phyloP scores from a whole-genome alignment of 1,140 invertebrate genomes.

The Himalopsyche phryganea region DNA sequence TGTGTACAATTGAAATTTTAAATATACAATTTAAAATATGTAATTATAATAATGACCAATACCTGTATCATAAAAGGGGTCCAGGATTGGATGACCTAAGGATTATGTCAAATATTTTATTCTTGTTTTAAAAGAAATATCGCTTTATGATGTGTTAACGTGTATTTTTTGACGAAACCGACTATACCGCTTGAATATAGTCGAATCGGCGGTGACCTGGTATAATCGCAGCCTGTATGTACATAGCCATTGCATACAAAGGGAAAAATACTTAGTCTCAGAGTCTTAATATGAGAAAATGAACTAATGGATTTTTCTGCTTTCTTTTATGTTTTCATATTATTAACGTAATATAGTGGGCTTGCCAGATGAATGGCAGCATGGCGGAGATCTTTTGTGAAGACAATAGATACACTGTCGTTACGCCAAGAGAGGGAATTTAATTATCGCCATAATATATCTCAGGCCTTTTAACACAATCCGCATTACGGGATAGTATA shows the following conservation, averaged over 20 bases:
- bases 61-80: too few relatives aligned
- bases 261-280: slow-evolving; percentile 31
- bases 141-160: too few relatives aligned
- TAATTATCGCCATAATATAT: slow-evolving; percentile 19
- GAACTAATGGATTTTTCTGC: slow-evolving; percentile 36
- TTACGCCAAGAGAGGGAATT: slow-evolving; percentile 11
- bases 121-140: too few relatives aligned
- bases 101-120: too few relatives aligned
- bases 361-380: slow-evolving; percentile 9
- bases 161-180: slow-evolving; percentile 1
- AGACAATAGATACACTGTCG: slow-evolving; percentile 8
- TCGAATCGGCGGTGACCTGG: background rate
- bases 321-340: slow-evolving; percentile 35
- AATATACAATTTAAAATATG: too few relatives aligned
- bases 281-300: slow-evolving; percentile 36
- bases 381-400: background rate
- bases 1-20: too few relatives aligned
- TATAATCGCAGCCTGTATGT: background rate
- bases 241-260: slow-evolving; percentile 33
- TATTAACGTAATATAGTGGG: slow-evolving; percentile 34
- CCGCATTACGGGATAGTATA: too few relatives aligned
- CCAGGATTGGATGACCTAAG: too few relatives aligned
- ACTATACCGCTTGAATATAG: slow-evolving; percentile 5
- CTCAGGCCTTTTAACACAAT: too few relatives aligned
- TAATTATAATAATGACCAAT: too few relatives aligned